Percentiles rank a stretch among this genome's conserved stretches.
phyloP scores from a whole-genome alignment of 92 coral and sea anemone genomes.

The Phenganax stokvisi region DNA sequence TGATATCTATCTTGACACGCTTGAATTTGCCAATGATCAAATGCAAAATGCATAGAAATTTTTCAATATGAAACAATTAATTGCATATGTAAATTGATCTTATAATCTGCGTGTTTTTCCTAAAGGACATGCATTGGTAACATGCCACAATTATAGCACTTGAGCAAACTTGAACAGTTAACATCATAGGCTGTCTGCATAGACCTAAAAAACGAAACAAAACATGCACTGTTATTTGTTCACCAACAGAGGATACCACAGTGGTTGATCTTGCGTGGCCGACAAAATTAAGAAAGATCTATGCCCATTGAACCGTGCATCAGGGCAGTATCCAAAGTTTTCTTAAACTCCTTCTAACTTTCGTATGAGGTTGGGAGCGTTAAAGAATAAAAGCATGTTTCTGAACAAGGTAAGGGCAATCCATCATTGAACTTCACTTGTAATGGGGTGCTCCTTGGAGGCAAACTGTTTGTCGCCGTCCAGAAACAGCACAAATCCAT shows the following conservation, averaged over 20 bases:
- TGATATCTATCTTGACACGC: slow-evolving; percentile 8
- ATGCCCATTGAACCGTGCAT: slow-evolving; percentile 37
- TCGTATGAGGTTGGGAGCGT: slow-evolving; percentile 30
- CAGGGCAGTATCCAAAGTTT: slow-evolving; percentile 32
- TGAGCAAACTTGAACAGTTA: no score
- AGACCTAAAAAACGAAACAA: no score
- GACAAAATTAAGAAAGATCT: slow-evolving; percentile 21
- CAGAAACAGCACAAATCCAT: slow-evolving; percentile 44
- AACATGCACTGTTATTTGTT: no score
- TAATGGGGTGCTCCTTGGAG: slow-evolving; percentile 19
- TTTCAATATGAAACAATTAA: not conserved
- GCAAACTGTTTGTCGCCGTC: slow-evolving; percentile 45
- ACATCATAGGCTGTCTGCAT: no score
- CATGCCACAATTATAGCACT: no score
- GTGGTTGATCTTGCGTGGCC: no score
- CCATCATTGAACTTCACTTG: slow-evolving; percentile 34
- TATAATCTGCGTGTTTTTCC: not conserved
- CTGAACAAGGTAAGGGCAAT: slow-evolving; percentile 11
- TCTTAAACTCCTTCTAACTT: slow-evolving; percentile 17
- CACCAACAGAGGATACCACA: no score
- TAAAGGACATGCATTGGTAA: no score
- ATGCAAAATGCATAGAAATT: not conserved
- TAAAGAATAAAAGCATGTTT: slow-evolving; percentile 14
- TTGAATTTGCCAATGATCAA: not conserved
- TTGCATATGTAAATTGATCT: not conserved